Conservation (phyloP, 2,888 invertebrate species). For the Drosophila suboccidentalis region DNA sequence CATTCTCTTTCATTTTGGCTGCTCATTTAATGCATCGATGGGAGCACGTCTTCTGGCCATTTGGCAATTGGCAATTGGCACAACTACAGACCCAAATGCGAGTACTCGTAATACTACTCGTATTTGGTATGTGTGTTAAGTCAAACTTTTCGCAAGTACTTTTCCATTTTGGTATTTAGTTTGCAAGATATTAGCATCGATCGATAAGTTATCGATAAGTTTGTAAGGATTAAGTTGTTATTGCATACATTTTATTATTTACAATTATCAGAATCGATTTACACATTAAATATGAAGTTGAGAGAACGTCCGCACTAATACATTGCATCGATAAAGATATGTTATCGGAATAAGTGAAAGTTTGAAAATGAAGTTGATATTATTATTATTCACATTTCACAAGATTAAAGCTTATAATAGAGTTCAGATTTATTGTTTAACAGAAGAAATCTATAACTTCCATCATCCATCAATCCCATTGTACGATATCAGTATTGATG, state of each 20-base stretch:
- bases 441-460: no score
- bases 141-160: slow-evolving; percentile 20
- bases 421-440: neutral
- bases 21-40: slow-evolving; percentile 58
- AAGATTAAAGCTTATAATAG: neutral
- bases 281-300: neutral
- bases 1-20: slow-evolving; percentile 21
- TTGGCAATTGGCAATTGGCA: slow-evolving; percentile 37
- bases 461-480: neutral
- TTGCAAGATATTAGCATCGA: neutral
- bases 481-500: neutral
- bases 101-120: neutral
- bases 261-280: neutral
- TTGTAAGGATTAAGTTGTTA: neutral
- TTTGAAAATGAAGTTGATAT: no score
- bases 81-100: slow-evolving; percentile 14
- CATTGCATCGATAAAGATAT: no score
- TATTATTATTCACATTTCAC: no score
- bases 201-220: neutral
- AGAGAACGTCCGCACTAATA: no score
- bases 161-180: slow-evolving; percentile 2
- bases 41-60: slow-evolving; percentile 45
- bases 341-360: no score
- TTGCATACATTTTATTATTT: neutral
- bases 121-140: slow-evolving; percentile 5